These are phyloP conservation scores for Drosophila funebris DNA, from an alignment of 1,140 invertebrate genomes.

Conservation along the genomic window DNA sequence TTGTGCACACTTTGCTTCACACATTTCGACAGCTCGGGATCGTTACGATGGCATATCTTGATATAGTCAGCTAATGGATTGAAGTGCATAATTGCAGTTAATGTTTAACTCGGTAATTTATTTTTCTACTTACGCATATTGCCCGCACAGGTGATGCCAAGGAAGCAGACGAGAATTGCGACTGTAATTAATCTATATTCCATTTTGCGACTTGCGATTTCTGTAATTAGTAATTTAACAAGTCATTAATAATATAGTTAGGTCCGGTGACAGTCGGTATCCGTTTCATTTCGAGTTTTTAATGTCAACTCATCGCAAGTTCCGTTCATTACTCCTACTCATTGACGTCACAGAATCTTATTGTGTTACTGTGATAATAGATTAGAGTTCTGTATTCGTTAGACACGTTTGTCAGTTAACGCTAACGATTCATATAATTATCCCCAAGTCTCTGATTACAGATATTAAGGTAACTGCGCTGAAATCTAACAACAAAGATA, in stretches of 20 bases:
- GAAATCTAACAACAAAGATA: no score
- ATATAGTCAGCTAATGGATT: constrained; percentile 86
- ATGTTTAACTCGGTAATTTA: neutral
- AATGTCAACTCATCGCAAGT: constrained; percentile 10
- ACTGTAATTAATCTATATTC: constrained; percentile 43
- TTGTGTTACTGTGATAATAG: constrained; percentile 6
- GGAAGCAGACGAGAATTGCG: constrained; percentile 37
- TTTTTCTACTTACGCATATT: constrained; percentile 58
- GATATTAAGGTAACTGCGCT: neutral
- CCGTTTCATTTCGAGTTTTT: neutral
- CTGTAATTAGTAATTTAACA: constrained; percentile 22
- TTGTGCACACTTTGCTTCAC: constrained; percentile 84
- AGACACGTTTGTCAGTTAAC: neutral
- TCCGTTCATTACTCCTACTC: constrained; percentile 4
- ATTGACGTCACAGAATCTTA: constrained; percentile 21
- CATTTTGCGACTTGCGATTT: constrained; percentile 39
- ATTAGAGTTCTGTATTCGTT: constrained; percentile 5
- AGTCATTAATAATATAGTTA: neutral
- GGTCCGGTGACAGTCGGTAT: neutral
- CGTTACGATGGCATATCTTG: constrained; percentile 85
- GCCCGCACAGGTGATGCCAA: constrained; percentile 30
- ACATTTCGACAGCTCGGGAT: constrained; percentile 86
- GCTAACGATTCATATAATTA: constrained; percentile 24
- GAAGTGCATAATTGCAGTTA: neutral
- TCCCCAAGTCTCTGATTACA: constrained; percentile 16